These are phyloP conservation scores for Malacoraja senta DNA, from an alignment of 2,797 vertebrate species.

Conservation along the genomic window DNA sequence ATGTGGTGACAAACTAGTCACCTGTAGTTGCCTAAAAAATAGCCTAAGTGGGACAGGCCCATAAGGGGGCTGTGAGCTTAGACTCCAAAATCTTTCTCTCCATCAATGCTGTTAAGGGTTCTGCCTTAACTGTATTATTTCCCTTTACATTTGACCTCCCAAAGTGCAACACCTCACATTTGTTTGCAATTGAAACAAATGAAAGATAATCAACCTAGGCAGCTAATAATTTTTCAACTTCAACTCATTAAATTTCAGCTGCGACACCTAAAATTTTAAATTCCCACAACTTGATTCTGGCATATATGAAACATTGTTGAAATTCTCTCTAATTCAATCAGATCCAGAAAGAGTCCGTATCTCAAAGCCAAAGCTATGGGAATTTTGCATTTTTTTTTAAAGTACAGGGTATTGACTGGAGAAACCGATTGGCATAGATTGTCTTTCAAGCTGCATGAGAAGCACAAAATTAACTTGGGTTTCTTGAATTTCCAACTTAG, in stretches of 20 bases:
- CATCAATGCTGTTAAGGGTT: too few relatives aligned
- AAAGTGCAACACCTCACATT: too few relatives aligned
- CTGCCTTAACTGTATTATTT: too few relatives aligned
- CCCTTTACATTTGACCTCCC: too few relatives aligned
- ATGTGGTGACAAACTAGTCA: too few relatives aligned
- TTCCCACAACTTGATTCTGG: neutral
- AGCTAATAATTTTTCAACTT: neutral
- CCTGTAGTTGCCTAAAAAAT: too few relatives aligned
- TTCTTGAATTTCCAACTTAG: neutral
- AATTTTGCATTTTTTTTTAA: neutral
- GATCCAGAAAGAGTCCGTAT: neutral
- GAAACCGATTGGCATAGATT: neutral
- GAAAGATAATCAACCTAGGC: neutral
- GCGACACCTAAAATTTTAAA: neutral
- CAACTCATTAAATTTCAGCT: neutral
- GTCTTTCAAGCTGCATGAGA: neutral
- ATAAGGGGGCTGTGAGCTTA: too few relatives aligned
- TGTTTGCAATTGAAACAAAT: neutral
- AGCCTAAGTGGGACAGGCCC: too few relatives aligned
- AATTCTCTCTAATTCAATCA: neutral
- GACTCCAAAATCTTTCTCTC: too few relatives aligned
- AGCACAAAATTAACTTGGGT: constrained; percentile 2
- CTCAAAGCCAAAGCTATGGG: neutral
- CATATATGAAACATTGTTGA: neutral
- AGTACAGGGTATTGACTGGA: neutral